Evolutionary conservation across 2,888 invertebrate genomes (phyloP), one percentile per base, ranked within the genome.

Genomic region (Esperia sulphurella): DNA sequence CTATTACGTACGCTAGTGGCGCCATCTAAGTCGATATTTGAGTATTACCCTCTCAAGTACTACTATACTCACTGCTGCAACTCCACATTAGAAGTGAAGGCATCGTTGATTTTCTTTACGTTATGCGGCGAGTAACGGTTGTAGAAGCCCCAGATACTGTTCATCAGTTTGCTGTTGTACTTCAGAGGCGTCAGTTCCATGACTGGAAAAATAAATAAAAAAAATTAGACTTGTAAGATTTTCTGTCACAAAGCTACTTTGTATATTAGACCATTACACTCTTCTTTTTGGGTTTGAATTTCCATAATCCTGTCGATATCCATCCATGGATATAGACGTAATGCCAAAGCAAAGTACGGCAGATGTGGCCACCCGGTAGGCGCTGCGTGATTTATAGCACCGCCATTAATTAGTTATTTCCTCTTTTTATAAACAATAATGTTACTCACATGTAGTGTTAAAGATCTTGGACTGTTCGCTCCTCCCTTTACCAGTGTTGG

Each of bases 71-170:
- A 90, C 90, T 81, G 87, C 83, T 87, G 87, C 79, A 85, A 80
- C 76, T 89, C 91, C 84, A 77, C 80, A 55, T 76, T 71, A 58
- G 76, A 73, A 49, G 70, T 63, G 51, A 79, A 66, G 53, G 91
- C 92, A 71, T 94, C 94, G 68, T 93, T 93, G 65, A 93, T 89
- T 69, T 94, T 94, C 90, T 96, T 96, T 59, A 96, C 94, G 79
- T 96, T 96, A 68, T 96, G 96, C 0, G 96, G 95, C 0, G 96
- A 96, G 75, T 96, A 96, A 43, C 95, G 93, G 79, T 96, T 96
- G 91, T 96, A 96, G 56, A 94, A 87, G n/a, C 96, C 96, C 96
- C 96, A 96, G 75, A 96, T 95, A 80, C 95, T 95, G 77, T 96
- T 96, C 96, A 96, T 96, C 72, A 96, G 79, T 79, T 96, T 96